phyloP scores from a whole-genome alignment of 2,797 vertebrate genomes.

The Ctenopoma kingsleyae region DNA sequence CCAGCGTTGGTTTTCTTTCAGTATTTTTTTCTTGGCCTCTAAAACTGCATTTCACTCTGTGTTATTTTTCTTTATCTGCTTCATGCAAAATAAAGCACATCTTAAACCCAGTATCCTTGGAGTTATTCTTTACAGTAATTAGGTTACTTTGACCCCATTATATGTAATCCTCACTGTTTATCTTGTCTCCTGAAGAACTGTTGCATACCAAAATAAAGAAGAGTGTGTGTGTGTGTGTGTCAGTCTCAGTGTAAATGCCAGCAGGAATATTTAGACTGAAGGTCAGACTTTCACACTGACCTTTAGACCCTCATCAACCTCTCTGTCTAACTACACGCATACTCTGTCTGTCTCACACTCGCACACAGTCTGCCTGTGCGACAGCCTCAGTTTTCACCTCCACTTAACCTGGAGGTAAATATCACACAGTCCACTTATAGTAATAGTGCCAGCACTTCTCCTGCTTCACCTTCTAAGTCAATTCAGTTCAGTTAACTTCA shows the following conservation, averaged over 20 bases:
- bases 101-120: background rate
- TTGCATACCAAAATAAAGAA: conserved; percentile 13
- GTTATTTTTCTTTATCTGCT: background rate
- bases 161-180: background rate
- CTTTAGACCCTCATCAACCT: conserved; percentile 69
- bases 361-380: conserved; percentile 18
- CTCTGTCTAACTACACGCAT: conserved; percentile 42
- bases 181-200: background rate
- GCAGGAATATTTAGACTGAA: conserved; percentile 56
- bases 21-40: background rate
- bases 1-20: background rate
- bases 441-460: conserved; percentile 1
- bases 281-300: conserved; percentile 62
- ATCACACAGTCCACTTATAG: conserved; percentile 29
- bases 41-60: background rate
- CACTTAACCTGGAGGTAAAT: conserved; percentile 64
- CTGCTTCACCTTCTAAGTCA: background rate
- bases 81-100: background rate
- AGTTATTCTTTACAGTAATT: conserved; percentile 13
- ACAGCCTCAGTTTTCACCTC: conserved; percentile 53
- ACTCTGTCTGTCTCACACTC: conserved; percentile 23
- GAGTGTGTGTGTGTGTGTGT: conserved; percentile 9
- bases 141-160: background rate
- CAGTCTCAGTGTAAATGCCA: conserved; percentile 47
- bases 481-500: conserved; percentile 10